phyloP scores from a whole-genome alignment of 2,888 invertebrate genomes.

The Protodeltote pygarga region DNA sequence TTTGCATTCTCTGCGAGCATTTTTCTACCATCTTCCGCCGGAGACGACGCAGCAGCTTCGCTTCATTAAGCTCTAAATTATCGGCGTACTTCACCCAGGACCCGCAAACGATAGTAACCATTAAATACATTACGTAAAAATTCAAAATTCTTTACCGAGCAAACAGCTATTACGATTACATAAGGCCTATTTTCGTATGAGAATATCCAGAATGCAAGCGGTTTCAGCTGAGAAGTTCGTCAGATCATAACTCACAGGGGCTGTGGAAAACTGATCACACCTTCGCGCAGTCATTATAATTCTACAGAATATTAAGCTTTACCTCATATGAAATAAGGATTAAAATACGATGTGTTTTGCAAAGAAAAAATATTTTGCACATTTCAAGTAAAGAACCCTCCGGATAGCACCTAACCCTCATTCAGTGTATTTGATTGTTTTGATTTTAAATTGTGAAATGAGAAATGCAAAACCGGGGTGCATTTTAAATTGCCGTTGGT shows the following conservation, averaged over 20 bases:
- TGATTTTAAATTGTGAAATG: slow-evolving; percentile 76
- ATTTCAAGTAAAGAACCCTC: slow-evolving; percentile 74
- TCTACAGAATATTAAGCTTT: slow-evolving; percentile 53
- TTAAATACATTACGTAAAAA: slow-evolving; percentile 61
- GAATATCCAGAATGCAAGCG: slow-evolving; percentile 59
- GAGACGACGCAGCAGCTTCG: slow-evolving; percentile 75
- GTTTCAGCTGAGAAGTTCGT: slow-evolving; percentile 70
- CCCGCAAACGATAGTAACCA: slow-evolving; percentile 76
- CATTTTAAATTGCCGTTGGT: slow-evolving; percentile 61
- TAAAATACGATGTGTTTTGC: slow-evolving; percentile 24
- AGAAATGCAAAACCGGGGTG: slow-evolving; percentile 69
- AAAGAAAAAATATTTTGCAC: slow-evolving; percentile 60
- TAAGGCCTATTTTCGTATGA: slow-evolving; percentile 70
- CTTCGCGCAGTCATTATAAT: slow-evolving; percentile 43
- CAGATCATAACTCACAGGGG: slow-evolving; percentile 75
- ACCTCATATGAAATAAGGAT: slow-evolving; percentile 32
- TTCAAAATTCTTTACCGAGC: slow-evolving; percentile 51
- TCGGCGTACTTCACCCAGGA: slow-evolving; percentile 74
- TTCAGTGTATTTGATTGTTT: slow-evolving; percentile 81
- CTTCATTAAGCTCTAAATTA: slow-evolving; percentile 85
- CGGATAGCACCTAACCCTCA: slow-evolving; percentile 67
- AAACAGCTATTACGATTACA: slow-evolving; percentile 52
- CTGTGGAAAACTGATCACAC: slow-evolving; percentile 68
- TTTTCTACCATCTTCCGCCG: slow-evolving; percentile 80
- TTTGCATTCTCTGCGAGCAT: slow-evolving; percentile 79